Evolutionary conservation across 2,113 vertebrate genomes (phyloP).

Genomic region (Pomatorhinus ruficollis): DNA sequence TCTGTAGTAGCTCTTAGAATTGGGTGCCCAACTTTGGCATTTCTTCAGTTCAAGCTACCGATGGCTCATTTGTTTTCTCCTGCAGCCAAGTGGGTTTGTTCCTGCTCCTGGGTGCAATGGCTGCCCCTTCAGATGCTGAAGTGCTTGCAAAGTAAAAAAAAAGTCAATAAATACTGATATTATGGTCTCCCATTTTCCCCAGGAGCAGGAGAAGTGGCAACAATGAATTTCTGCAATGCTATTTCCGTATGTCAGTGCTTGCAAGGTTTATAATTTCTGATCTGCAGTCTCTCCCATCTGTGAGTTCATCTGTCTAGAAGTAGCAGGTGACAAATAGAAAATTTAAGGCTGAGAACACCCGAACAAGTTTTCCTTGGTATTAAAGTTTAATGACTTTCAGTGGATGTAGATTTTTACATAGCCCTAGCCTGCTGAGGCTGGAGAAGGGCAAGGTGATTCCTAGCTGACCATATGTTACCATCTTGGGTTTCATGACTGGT

Average conservation of each 20-base stretch:
- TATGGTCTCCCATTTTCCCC: neutral
- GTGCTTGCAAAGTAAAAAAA: neutral
- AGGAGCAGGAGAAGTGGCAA: neutral
- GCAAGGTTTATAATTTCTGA: neutral
- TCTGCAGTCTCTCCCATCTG: neutral
- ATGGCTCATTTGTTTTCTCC: neutral
- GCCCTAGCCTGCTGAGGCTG: neutral
- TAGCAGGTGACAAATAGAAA: conserved; percentile 20
- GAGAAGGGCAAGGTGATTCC: neutral
- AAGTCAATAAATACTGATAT: neutral
- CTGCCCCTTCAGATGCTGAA: neutral
- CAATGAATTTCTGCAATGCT: neutral
- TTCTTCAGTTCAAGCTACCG: neutral
- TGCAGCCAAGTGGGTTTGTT: neutral
- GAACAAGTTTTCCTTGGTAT: neutral
- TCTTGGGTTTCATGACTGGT: conserved; percentile 6
- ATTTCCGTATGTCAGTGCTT: neutral
- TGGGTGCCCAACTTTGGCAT: neutral
- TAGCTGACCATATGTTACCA: neutral
- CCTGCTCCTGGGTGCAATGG: neutral
- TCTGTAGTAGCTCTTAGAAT: neutral
- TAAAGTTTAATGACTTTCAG: conserved; percentile 5
- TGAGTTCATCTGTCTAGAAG: neutral
- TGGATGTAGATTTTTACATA: neutral
- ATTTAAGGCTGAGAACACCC: neutral